Base-by-base conservation (phyloP, 1,140 invertebrate genomes). In the Episyrphus balteatus region DNA sequence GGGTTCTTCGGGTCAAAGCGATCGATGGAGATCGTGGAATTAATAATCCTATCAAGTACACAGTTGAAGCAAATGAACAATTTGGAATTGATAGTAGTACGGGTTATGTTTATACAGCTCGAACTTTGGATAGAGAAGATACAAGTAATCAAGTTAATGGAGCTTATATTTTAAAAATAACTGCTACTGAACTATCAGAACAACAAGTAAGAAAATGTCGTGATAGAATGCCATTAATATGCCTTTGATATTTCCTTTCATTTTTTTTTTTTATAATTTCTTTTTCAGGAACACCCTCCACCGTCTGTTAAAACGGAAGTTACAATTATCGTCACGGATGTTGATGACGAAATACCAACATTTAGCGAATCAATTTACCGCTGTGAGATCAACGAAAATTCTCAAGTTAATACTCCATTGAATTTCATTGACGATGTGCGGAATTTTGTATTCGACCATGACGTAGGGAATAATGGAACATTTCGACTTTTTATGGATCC, bases 381-480 rank as follows among this genome's bases (percentile, higher is more conserved):
- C 14, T 91, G 88, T 26, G 89, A 93, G 73, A 83, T 98, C 31
- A 81, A 86, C 37, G 93, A 97, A 73, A 94, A 95, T 71, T 81
- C 91, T 40, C 90, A 91, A 55, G 77, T 80, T 47, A 92, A 91
- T 58, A 92, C 91, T 5, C 91, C 92, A 0, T 75, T 95, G 2
- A 88, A 83, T 44, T 92, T 96, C 55, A 73, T 91, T 10, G 81
- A 84, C 15, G 80, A 84, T 58, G 78, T 80, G 11, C 70, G 86
- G 44, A 87, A 92, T 42, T 85, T 92, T 73, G 88, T 94, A 2
- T 92, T 79, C 67, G 92, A 97, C 74, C 84, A 88, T 63, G 92
- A 96, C 72, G 82, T 93, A 81, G 92, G 92, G 19, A 86, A 83
- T 51, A 96, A 96, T 73, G 91, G 91, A 14, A 92, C 90, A 8